Conservation (phyloP, 1,140 invertebrate genomes). For the Anoplolepis gracilipes region DNA sequence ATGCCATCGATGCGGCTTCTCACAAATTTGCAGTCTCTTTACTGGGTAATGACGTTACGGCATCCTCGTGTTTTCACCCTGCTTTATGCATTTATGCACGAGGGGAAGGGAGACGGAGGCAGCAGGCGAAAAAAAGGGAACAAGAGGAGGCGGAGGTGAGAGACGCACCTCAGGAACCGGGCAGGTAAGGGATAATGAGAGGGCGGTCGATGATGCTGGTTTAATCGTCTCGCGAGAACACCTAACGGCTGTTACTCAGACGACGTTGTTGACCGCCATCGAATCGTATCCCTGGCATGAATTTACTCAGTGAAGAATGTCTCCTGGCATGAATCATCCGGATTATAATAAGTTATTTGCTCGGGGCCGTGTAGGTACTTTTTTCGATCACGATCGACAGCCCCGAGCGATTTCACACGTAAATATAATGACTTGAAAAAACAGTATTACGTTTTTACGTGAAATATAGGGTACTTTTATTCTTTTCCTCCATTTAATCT, state of each 20-base stretch:
- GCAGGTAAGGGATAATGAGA: slow-evolving; percentile 69
- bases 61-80: slow-evolving; percentile 75
- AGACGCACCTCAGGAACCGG: slow-evolving; percentile 17
- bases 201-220: slow-evolving; percentile 69
- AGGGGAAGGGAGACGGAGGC: neutral
- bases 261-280: slow-evolving; percentile 52
- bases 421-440: neutral
- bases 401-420: neutral
- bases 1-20: slow-evolving; percentile 54
- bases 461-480: neutral
- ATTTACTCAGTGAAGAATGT: slow-evolving; percentile 31
- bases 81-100: slow-evolving; percentile 76
- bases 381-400: slow-evolving; percentile 12
- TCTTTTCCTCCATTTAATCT: neutral
- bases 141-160: slow-evolving; percentile 37
- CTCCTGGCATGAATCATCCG: slow-evolving; percentile 37
- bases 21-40: slow-evolving; percentile 72
- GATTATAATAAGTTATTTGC: slow-evolving; percentile 11
- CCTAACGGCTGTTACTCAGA: slow-evolving; percentile 69
- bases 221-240: slow-evolving; percentile 75
- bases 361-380: neutral
- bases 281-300: neutral
- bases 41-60: slow-evolving; percentile 72
- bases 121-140: slow-evolving; percentile 7
- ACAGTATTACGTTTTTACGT: neutral